Conservation (phyloP, 2,797 vertebrate species). For the Eurystomus glaucurus region DNA sequence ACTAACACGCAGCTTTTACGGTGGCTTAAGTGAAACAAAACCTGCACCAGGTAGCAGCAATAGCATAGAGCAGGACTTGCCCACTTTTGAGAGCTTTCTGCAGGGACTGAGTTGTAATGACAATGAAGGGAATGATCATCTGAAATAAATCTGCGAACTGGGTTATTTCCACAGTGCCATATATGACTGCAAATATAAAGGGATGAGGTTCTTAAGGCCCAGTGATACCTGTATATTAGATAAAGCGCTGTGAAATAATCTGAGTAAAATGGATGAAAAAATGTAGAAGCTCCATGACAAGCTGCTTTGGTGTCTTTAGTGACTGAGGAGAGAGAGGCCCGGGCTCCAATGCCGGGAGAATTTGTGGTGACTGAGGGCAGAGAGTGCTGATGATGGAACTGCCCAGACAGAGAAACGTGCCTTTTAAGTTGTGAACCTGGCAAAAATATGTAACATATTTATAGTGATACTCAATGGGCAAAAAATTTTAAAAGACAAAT, state of each 20-base stretch:
- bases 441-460: neutral
- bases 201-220: neutral
- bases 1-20: neutral
- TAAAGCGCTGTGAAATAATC: neutral
- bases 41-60: neutral
- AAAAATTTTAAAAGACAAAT: neutral
- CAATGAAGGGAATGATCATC: fast-evolving
- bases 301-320: neutral
- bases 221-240: neutral
- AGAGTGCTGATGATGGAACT: neutral
- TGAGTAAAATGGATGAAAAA: neutral
- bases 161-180: neutral
- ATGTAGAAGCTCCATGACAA: neutral
- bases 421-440: neutral
- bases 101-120: neutral
- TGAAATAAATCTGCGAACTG: neutral
- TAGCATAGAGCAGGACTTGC: neutral
- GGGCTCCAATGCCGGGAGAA: neutral
- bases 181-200: neutral
- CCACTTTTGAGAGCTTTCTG: neutral
- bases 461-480: neutral
- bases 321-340: neutral
- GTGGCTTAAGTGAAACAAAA: neutral
- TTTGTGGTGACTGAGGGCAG: neutral
- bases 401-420: neutral